These are phyloP conservation scores for Noctua comes DNA, from an alignment of 2,888 invertebrate genomes.

Conservation along the genomic window DNA sequence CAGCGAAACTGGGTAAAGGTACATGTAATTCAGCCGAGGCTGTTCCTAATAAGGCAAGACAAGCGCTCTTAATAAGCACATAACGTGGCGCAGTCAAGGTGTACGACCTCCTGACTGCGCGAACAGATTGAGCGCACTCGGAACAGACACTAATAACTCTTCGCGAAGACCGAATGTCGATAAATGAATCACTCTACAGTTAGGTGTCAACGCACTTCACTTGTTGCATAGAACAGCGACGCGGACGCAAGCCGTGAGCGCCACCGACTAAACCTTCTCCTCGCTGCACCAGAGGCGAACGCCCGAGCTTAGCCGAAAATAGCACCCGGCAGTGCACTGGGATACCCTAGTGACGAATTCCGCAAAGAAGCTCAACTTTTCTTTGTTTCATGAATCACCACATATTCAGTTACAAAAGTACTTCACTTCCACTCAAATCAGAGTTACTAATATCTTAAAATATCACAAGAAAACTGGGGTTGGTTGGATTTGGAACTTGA, in stretches of 20 bases:
- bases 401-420: constrained; percentile 64
- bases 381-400: constrained; percentile 77
- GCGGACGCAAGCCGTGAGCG: constrained; percentile 82
- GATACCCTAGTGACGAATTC: constrained; percentile 86
- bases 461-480: constrained; percentile 20
- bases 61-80: constrained; percentile 82
- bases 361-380: constrained; percentile 72
- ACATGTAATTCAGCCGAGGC: constrained; percentile 84
- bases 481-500: constrained; percentile 4
- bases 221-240: constrained; percentile 80
- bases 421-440: constrained; percentile 40
- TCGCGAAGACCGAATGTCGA: constrained; percentile 78
- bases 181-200: constrained; percentile 88
- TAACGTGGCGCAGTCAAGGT: constrained; percentile 86
- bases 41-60: constrained; percentile 87
- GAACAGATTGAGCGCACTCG: constrained; percentile 81
- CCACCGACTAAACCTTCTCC: constrained; percentile 81
- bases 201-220: constrained; percentile 90
- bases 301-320: constrained; percentile 87
- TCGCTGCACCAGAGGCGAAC: constrained; percentile 85
- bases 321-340: constrained; percentile 88
- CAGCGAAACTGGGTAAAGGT: constrained; percentile 86
- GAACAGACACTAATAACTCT: constrained; percentile 82
- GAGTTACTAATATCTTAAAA: constrained; percentile 28
- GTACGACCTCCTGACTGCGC: constrained; percentile 79